Conservation (phyloP, 2,113 vertebrate species). For the Charadrius vociferus region DNA sequence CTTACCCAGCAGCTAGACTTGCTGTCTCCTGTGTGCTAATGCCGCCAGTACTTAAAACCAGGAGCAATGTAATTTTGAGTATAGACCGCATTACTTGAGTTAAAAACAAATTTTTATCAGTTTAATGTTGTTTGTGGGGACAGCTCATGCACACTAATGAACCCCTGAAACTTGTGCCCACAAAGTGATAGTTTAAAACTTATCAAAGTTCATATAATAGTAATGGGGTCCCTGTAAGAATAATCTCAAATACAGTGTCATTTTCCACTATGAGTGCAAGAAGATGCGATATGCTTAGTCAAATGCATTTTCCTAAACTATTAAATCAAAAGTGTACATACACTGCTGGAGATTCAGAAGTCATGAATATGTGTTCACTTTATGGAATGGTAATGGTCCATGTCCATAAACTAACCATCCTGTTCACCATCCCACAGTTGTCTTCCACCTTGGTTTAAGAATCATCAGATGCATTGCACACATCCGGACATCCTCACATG, state of each 20-base stretch:
- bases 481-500: background rate
- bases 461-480: background rate
- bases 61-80: background rate
- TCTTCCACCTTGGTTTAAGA: background rate
- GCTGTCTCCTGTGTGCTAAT: slow-evolving; percentile 37
- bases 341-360: background rate
- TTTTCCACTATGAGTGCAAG: background rate
- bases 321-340: background rate
- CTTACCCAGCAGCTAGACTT: slow-evolving; percentile 35
- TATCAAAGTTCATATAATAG: background rate
- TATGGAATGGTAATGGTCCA: background rate
- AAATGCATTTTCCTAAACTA: background rate
- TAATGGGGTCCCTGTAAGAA: background rate
- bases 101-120: background rate
- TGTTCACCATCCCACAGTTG: background rate
- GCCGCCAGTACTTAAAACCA: background rate
- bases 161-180: background rate
- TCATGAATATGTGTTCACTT: background rate
- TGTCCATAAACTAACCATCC: background rate
- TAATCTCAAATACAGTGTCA: background rate
- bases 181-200: background rate
- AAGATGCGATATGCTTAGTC: background rate
- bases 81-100: background rate
- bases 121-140: background rate
- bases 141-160: background rate